A percentile compares a stretch with the other conserved stretches of the same genome.
Conservation (phyloP, 1,140 invertebrate genomes). For the silkworm (Bombyx mori) region DNA sequence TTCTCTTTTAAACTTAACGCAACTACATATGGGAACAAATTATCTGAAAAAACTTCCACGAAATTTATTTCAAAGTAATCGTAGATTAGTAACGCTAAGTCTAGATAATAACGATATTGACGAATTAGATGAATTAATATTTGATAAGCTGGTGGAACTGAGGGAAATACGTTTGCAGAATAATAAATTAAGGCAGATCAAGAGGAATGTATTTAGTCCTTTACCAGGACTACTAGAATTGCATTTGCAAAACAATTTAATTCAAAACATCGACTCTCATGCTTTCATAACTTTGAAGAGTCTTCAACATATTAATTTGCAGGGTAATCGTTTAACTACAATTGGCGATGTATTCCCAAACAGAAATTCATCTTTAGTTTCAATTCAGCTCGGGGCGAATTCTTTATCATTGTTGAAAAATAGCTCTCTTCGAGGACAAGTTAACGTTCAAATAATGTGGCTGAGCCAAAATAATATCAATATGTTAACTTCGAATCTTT, state of each 20-base stretch:
- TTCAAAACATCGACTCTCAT: conserved; percentile 85
- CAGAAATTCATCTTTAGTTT: conserved; percentile 81
- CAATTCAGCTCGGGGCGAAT: conserved; percentile 90
- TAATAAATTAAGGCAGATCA: conserved; percentile 83
- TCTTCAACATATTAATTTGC: conserved; percentile 91
- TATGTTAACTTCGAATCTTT: conserved; percentile 79
- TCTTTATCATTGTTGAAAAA: conserved; percentile 83
- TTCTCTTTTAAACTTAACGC: conserved; percentile 81
- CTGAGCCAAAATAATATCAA: conserved; percentile 85
- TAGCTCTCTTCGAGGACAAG: conserved; percentile 83
- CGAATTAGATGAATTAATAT: conserved; percentile 84
- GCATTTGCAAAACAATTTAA: conserved; percentile 89
- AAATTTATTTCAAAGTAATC: conserved; percentile 81
- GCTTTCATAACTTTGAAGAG: conserved; percentile 85
- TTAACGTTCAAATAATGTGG: conserved; percentile 89
- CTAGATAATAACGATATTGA: conserved; percentile 92
- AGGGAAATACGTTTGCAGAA: conserved; percentile 89
- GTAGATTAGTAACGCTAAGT: conserved; percentile 85
- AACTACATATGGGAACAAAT: conserved; percentile 90
- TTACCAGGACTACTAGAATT: conserved; percentile 85
- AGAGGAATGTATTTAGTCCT: conserved; percentile 84
- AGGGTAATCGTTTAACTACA: conserved; percentile 83
- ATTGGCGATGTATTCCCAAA: conserved; percentile 87
- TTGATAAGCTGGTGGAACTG: conserved; percentile 80
- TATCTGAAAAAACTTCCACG: conserved; percentile 83